Evolutionary conservation across 2,888 invertebrate species (phyloP).

Genomic region (Abrostola triplasia): DNA sequence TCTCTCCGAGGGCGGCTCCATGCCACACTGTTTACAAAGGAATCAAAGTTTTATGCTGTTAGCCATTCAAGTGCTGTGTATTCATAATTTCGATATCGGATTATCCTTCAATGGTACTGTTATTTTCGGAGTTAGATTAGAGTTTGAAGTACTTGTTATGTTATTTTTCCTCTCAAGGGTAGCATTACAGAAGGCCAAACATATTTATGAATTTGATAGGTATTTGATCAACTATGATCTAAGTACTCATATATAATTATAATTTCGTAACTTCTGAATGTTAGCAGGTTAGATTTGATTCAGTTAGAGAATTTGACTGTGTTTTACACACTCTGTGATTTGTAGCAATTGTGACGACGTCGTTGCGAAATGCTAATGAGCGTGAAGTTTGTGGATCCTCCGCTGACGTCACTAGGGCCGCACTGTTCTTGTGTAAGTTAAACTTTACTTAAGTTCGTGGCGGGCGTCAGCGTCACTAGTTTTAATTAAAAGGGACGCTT

Average conservation of each 20-base stretch:
- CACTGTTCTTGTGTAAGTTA: slow-evolving; percentile 17
- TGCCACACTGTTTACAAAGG: slow-evolving; percentile 16
- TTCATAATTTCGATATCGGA: not conserved
- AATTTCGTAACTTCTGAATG: not conserved
- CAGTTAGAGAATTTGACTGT: not conserved
- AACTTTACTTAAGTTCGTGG: slow-evolving; percentile 5
- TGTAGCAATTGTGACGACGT: not conserved
- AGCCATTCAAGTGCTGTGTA: slow-evolving; percentile 19
- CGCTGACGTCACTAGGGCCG: slow-evolving; percentile 6
- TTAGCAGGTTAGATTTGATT: not conserved
- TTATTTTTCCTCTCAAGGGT: not conserved
- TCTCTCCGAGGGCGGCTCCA: slow-evolving; percentile 10
- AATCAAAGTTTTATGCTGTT: slow-evolving; percentile 32
- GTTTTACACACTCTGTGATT: slow-evolving; percentile 8
- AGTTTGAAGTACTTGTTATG: not conserved
- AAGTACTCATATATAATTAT: not conserved
- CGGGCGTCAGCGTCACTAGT: not conserved
- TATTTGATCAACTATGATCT: not conserved
- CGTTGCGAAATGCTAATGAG: slow-evolving; percentile 11
- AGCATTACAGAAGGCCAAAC: not conserved
- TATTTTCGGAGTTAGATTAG: slow-evolving; percentile 1
- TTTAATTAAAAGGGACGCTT: slow-evolving; percentile 26
- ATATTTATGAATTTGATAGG: not conserved
- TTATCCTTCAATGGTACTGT: not conserved
- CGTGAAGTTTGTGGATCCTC: slow-evolving; percentile 21